A percentile compares a stretch with the other conserved stretches of the same genome.
Conservation (phyloP, 1,140 invertebrate genomes). For the Diachasmimorpha longicaudata region DNA sequence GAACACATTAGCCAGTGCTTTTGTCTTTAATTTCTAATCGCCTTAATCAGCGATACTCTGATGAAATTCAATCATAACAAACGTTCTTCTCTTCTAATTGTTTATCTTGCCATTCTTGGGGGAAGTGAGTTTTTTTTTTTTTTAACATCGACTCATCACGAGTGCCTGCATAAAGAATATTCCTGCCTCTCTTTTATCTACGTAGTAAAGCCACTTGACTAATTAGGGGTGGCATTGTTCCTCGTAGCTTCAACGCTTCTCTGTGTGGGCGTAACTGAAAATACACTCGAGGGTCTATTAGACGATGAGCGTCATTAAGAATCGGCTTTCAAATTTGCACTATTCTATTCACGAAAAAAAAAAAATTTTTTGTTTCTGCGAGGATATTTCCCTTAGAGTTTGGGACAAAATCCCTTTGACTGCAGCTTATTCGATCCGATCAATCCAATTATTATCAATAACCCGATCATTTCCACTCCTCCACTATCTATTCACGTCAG, state of each 20-base stretch:
- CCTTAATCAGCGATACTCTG: neutral
- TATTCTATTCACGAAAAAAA: too few relatives aligned
- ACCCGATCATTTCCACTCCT: too few relatives aligned
- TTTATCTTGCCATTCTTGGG: neutral
- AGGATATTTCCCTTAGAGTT: too few relatives aligned
- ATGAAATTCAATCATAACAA: neutral
- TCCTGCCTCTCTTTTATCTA: neutral
- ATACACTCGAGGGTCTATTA: neutral
- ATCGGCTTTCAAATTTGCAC: neutral
- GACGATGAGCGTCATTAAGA: slow-evolving; percentile 37
- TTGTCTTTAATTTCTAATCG: neutral
- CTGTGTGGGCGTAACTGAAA: neutral
- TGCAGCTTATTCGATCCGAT: too few relatives aligned
- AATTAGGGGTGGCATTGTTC: slow-evolving; percentile 57
- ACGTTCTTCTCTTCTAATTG: neutral
- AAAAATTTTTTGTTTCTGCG: too few relatives aligned
- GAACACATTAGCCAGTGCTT: neutral
- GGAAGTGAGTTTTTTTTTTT: neutral
- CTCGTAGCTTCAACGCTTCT: slow-evolving; percentile 19
- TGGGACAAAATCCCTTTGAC: too few relatives aligned
- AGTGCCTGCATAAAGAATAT: neutral
- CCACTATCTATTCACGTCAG: too few relatives aligned
- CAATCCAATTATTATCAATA: too few relatives aligned
- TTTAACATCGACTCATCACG: neutral
- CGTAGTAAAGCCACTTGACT: slow-evolving; percentile 49